Percentiles rank a stretch among this genome's conserved stretches.
Conservation (phyloP, 2,113 vertebrate species). For the Pseudopipra pipra region DNA sequence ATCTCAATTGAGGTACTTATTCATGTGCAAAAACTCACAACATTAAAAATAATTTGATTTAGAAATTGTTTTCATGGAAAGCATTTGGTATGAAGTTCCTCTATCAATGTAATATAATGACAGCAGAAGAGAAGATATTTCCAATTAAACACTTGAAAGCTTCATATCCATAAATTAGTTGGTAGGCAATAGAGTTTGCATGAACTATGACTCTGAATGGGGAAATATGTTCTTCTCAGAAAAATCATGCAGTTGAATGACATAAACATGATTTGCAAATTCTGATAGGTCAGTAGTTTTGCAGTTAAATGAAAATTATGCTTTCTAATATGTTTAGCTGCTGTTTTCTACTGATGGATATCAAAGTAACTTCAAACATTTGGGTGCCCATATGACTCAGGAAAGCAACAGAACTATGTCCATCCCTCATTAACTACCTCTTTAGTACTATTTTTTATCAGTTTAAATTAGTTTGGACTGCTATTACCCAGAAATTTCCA, state of each 20-base stretch:
- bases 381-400: background rate
- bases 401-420: background rate
- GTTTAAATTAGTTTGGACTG: background rate
- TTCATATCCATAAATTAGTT: conserved; percentile 50
- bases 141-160: conserved; percentile 65
- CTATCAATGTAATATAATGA: conserved; percentile 24
- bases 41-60: conserved; percentile 69
- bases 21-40: conserved; percentile 37
- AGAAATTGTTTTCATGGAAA: conserved; percentile 62
- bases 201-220: background rate
- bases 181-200: background rate
- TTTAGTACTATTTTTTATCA: background rate
- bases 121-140: conserved; percentile 40
- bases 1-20: conserved; percentile 59
- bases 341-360: background rate
- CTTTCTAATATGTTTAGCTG: background rate
- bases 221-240: background rate
- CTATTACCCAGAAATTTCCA: background rate
- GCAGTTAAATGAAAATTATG: background rate
- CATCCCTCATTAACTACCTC: background rate
- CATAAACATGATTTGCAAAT: background rate
- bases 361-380: background rate
- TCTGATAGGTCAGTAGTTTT: background rate
- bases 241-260: background rate
- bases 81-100: conserved; percentile 1